Evolutionary conservation across 2,797 vertebrate genomes (phyloP), one percentile per base, ranked within the genome.

Genomic region (Sebastes diaconus): DNA sequence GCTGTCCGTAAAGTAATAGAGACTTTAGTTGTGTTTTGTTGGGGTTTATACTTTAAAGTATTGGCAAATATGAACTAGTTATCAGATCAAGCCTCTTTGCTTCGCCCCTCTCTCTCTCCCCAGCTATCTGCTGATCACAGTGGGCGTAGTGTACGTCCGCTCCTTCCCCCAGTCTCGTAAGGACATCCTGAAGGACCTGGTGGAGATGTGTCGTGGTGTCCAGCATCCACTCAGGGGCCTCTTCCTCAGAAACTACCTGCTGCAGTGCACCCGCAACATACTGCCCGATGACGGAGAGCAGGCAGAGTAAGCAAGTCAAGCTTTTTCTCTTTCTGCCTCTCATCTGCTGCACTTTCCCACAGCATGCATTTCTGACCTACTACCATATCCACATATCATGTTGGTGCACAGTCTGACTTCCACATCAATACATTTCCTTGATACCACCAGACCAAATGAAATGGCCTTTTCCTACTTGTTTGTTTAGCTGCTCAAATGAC

Each of bases 151-250:
- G 42, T 99, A 99, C 42, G 97, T 99, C 39, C 97, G 97, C 89
- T 99, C 99, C 68, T 99, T 99, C 95, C 97, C 98, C 18, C 99
- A 99, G 94, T 99, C 98, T 55, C 97, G 98, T 36, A 99, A 99
- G 79, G 99, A 99, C 86, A 99, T 99, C 73, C 91, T 99, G 79
- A 99, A 99, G 94, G 99, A 99, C 88, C 92, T 99, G 92, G 98
- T 99, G 22, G 99, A 99, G 93, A 99, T 99, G 99, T 99, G 98
- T 63, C 98, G 98, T 2, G 99, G 99, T 2, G 99, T 99, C 27
- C 99, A 99, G 90, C 99, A 99, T 92, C 99, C 99, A 1, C 95
- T 99, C 60, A 94, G 98, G 52, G 99, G 99, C 9, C 96, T 99
- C 4, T 99, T 99, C 90, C 97, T 99, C 84, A 96, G 98, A 68